Evolutionary conservation across 2,797 vertebrate species (phyloP).

Genomic region (Sebastes taczanowskii): DNA sequence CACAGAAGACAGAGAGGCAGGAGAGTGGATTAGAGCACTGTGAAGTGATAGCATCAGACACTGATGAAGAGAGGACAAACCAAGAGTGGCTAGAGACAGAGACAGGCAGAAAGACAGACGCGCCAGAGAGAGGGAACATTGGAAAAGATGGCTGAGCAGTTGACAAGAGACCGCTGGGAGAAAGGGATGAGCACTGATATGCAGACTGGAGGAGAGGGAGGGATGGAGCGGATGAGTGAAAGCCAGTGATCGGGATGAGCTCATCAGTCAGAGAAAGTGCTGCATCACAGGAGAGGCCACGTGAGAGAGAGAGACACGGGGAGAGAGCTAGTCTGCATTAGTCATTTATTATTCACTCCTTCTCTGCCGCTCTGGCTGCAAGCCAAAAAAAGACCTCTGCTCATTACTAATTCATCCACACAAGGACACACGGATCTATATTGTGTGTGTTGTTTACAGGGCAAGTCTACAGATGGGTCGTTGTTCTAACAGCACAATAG

Average conservation of each 20-base stretch:
- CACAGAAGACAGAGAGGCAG: background rate
- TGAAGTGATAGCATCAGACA: background rate
- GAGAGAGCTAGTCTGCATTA: background rate
- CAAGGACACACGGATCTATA: background rate
- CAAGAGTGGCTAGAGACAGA: background rate
- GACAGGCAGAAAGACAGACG: background rate
- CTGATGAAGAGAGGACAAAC: background rate
- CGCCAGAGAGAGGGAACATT: background rate
- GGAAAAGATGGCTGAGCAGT: background rate
- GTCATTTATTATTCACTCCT: constrained; percentile 66
- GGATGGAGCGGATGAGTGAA: constrained; percentile 1
- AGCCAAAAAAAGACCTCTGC: constrained; percentile 59
- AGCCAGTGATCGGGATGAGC: constrained; percentile 31
- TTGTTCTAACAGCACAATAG: background rate
- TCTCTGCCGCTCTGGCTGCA: constrained; percentile 33
- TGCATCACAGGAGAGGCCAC: constrained; percentile 54
- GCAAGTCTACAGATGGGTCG: background rate
- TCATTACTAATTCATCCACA: constrained; percentile 63
- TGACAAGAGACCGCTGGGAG: background rate
- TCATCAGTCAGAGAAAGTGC: constrained; percentile 55
- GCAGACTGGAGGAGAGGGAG: background rate
- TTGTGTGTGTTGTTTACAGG: background rate
- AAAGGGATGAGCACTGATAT: background rate
- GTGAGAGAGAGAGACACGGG: constrained; percentile 12
- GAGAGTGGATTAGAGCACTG: background rate